These are phyloP conservation scores for Elysia crispata DNA, from an alignment of 2,888 invertebrate genomes.

Conservation along the genomic window DNA sequence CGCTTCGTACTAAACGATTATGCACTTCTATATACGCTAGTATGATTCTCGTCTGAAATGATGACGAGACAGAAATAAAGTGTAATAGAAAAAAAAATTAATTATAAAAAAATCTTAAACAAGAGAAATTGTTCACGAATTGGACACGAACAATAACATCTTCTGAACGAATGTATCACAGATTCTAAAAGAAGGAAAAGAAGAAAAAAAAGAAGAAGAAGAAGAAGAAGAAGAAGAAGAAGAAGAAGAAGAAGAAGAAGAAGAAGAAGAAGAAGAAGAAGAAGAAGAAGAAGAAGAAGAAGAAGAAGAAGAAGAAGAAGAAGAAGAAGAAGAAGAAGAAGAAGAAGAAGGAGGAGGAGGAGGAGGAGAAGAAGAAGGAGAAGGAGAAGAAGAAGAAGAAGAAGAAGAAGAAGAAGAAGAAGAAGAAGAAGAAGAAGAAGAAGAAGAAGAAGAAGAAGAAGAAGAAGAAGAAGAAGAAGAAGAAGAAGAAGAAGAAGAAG, in stretches of 20 bases:
- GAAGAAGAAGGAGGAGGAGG: constrained; percentile 33
- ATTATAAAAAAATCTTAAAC: no score
- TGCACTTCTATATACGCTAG: no score
- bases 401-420: constrained; percentile 22
- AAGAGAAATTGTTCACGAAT: no score
- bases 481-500: constrained; percentile 33
- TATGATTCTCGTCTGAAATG: no score
- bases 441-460: constrained; percentile 34
- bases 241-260: constrained; percentile 45
- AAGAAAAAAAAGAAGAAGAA: constrained; percentile 38
- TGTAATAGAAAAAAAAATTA: no score
- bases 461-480: constrained; percentile 37
- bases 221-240: constrained; percentile 41
- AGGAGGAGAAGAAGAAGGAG: constrained; percentile 23
- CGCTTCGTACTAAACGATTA: no score
- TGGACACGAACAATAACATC: constrained; percentile 17
- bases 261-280: constrained; percentile 46
- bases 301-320: constrained; percentile 44
- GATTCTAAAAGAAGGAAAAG: constrained; percentile 33
- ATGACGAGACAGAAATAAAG: no score
- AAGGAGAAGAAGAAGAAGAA: constrained; percentile 15
- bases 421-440: constrained; percentile 33
- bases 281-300: constrained; percentile 46
- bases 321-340: constrained; percentile 16
- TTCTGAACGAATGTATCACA: no score